Evolutionary conservation across 2,797 vertebrate species (phyloP), one percentile per base, ranked within the genome.

Genomic region (Eulemur albifrons): DNA sequence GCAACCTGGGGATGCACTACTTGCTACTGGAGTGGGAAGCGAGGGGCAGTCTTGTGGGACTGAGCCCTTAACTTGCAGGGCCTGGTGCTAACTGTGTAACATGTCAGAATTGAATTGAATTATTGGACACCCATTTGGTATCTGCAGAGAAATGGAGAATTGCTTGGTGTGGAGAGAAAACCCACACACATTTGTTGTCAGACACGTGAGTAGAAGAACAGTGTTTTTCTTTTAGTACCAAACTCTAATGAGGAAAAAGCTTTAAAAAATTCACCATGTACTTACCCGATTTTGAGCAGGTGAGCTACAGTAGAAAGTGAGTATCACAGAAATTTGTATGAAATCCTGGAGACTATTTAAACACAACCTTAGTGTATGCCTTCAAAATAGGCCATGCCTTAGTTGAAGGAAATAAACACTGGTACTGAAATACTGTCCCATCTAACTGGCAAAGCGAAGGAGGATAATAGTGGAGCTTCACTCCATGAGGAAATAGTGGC

Each of bases 241-340:
- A 89, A 48, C 57, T 59, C 75, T 65, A 91, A 85, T 76, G 83
- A 89, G 18, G 25, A 45, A 9, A 85, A 86, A 79, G 21, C 40
- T 88, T 95, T 94, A 43, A 92, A 86, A 81, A 8, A 52, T 82
- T 81, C 5, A 92, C 88, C 40, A 92, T 85, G 7, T 15, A 32
- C 18, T 89, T 88, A 67, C 8, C 17, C 13, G 10, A 32, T 76
- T 85, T 81, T 50, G 75, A 38, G 81, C 2, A 82, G 35, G 50
- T 43, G 2, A 92, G 59, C 21, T 89, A 65, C 2, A 38, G 79
- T 7, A 61, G 67, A 81, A 82, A 40, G 43, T 57, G 23, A 15
- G 65, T 57, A 57, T 57, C 54, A 70, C 38, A 35, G 21, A 73
- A 57, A 87, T 65, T 27, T 20, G 2, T 83, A 70, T 88, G 67